Evolutionary conservation across 2,888 invertebrate genomes (phyloP), one percentile per base, ranked within the genome.

Genomic region (Ptilodon capucinus): DNA sequence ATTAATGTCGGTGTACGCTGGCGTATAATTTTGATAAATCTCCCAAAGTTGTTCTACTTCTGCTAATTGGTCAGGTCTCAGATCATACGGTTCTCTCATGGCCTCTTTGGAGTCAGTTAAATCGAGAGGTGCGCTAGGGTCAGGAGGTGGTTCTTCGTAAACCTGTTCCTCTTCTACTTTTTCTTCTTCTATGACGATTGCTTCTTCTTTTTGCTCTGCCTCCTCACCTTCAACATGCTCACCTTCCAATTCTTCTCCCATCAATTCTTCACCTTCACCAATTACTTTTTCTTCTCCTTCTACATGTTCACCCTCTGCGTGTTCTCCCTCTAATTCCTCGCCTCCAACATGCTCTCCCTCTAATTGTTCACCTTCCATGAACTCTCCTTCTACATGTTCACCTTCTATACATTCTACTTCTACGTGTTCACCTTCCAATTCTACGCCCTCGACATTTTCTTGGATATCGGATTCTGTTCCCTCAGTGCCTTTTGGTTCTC

Each of bases 21-120:
- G 90, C 16, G 84, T 90, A 46, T 86, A 83, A 60, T 87, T 71
- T 70, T 88, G 89, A 69, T 71, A 91, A 5, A 73, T 0, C 14
- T 79, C 84, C 90, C 90, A 91, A 36, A 91, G 70, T 52, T 83
- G 76, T 67, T 88, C 86, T 4, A 87, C 75, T 78, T 91, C 90
- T 28, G 79, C 80, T 49, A 81, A 16, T 66, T 89, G 89, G 56
- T 89, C 88, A n/a, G 76, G 82, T 41, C 83, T 71, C 46, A 90
- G 68, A 52, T 76, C 64, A 64, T 82, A 91, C 5, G 78, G 79
- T 18, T 79, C 76, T 68, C 72, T 84, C 0, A 86, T 52, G 34
- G 78, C 79, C 81, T 90, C 90, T 51, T 72, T 68, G 5, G 86
- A 86, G 48, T 89, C 89, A 46, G 61, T 77, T 21, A 89, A 81